These are phyloP conservation scores for Tetraodon nigroviridis DNA, from an alignment of 2,113 vertebrate genomes.

Conservation along the genomic window DNA sequence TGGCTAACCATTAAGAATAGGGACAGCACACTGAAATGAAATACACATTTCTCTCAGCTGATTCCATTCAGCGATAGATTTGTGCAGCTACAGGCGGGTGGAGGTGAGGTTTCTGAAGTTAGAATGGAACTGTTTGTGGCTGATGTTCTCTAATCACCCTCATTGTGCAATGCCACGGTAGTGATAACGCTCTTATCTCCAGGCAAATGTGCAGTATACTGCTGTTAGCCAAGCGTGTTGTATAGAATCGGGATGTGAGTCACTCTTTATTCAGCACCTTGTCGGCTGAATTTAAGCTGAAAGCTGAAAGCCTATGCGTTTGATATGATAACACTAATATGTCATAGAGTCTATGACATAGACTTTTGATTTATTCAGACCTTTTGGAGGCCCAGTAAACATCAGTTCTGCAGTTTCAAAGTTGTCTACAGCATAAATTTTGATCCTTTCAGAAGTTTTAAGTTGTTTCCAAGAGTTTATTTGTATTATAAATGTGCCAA, in stretches of 20 bases:
- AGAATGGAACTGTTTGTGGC: slow-evolving; percentile 56
- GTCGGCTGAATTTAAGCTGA: slow-evolving; percentile 30
- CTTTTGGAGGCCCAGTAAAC: no score
- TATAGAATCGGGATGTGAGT: slow-evolving; percentile 53
- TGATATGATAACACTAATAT: slow-evolving; percentile 37
- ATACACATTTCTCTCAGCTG: slow-evolving; percentile 73
- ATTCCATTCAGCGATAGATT: slow-evolving; percentile 70
- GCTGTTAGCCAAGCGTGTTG: slow-evolving; percentile 58
- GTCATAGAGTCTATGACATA: slow-evolving; percentile 11
- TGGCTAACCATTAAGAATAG: slow-evolving; percentile 72
- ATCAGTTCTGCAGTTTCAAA: no score
- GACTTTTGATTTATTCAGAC: slow-evolving; percentile 17
- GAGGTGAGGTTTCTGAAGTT: slow-evolving; percentile 60
- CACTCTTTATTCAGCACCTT: slow-evolving; percentile 58
- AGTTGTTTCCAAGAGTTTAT: no score
- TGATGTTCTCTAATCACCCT: slow-evolving; percentile 74
- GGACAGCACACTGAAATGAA: slow-evolving; percentile 69
- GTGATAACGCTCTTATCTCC: slow-evolving; percentile 67
- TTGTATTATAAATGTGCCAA: no score
- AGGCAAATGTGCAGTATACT: slow-evolving; percentile 55
- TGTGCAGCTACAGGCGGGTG: slow-evolving; percentile 65
- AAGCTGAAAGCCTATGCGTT: slow-evolving; percentile 16
- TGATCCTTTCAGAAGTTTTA: no score
- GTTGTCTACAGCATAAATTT: no score
- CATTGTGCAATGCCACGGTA: slow-evolving; percentile 64